Evolutionary conservation across 2,888 invertebrate genomes (phyloP).

Genomic region (Sphinx pinastri): DNA sequence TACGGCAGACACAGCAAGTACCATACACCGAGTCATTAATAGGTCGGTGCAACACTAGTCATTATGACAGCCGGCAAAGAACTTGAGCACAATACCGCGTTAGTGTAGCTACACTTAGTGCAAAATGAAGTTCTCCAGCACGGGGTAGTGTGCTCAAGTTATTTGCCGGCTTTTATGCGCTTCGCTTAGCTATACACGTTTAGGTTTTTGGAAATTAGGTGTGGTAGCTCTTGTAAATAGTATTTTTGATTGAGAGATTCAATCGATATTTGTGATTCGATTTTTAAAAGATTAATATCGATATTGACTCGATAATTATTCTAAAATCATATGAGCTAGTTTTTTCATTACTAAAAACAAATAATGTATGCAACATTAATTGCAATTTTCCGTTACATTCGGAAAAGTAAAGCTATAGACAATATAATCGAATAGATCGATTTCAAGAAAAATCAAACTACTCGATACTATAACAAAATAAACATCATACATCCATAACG

Average conservation of each 20-base stretch:
- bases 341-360: neutral
- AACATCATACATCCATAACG: neutral
- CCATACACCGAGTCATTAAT: constrained; percentile 86
- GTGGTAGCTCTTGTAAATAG: neutral
- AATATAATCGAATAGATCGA: neutral
- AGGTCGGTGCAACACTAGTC: constrained; percentile 70
- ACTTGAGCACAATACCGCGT: too few species aligned
- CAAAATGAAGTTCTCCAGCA: too few species aligned
- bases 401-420: too few species aligned
- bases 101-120: too few species aligned
- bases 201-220: neutral
- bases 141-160: too few species aligned
- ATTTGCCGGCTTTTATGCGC: neutral
- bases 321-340: too few species aligned
- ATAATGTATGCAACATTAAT: too few species aligned
- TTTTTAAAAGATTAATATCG: too few species aligned
- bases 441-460: neutral
- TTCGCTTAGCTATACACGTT: neutral
- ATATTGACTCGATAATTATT: too few species aligned
- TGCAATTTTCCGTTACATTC: too few species aligned
- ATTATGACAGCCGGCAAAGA: too few species aligned
- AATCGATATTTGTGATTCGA: neutral
- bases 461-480: neutral
- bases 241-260: neutral
- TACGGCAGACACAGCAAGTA: constrained; percentile 78